Conservation (phyloP, 2,113 vertebrate genomes). For the Uria lomvia region DNA sequence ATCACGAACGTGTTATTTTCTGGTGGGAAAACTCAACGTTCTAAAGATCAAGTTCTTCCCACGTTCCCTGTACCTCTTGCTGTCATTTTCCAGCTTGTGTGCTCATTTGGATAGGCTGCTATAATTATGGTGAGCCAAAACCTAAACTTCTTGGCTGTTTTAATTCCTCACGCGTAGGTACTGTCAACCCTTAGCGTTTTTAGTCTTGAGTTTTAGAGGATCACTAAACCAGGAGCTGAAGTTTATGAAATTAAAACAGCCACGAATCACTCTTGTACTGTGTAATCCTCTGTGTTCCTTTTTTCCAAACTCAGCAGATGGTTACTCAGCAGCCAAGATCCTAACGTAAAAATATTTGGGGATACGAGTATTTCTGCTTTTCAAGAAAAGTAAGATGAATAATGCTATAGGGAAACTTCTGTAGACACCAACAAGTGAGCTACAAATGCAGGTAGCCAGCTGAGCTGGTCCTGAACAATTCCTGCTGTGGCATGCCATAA, state of each 20-base stretch:
- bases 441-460: background rate
- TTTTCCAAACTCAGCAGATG: background rate
- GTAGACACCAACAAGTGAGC: background rate
- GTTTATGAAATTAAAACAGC: background rate
- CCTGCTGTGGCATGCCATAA: background rate
- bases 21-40: background rate
- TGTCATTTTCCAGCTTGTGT: background rate
- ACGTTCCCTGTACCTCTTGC: background rate
- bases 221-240: background rate
- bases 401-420: background rate
- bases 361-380: background rate
- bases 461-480: background rate
- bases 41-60: background rate
- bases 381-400: background rate
- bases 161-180: background rate
- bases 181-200: background rate
- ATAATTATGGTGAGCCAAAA: background rate
- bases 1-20: background rate
- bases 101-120: background rate
- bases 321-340: background rate
- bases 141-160: background rate
- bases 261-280: background rate
- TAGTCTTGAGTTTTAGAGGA: background rate
- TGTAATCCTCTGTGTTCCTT: background rate
- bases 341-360: background rate